These are phyloP conservation scores for Drosophila falleni DNA, from an alignment of 2,888 invertebrate genomes.

Conservation along the genomic window DNA sequence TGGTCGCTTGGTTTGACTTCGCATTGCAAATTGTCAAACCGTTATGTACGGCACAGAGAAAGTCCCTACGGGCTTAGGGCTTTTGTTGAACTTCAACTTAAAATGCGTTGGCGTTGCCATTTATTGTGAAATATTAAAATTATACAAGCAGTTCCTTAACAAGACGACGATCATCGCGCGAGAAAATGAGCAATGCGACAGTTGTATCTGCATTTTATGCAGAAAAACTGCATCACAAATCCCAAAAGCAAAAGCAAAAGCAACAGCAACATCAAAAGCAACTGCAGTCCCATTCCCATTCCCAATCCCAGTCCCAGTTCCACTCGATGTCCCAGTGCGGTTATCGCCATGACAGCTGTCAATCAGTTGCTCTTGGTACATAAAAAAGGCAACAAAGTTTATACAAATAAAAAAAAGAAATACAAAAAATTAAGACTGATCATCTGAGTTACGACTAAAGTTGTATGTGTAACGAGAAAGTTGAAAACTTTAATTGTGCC, in stretches of 20 bases:
- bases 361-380: constrained; percentile 54
- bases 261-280: neutral
- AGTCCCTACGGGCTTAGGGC: constrained; percentile 41
- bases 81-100: constrained; percentile 35
- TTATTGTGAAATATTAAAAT: constrained; percentile 79
- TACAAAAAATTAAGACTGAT: constrained; percentile 21
- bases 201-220: constrained; percentile 76
- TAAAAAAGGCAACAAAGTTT: constrained; percentile 10
- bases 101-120: constrained; percentile 71
- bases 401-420: neutral
- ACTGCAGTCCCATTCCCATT: constrained; percentile 16
- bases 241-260: constrained; percentile 22
- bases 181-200: constrained; percentile 75
- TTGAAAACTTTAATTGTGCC: constrained; percentile 67
- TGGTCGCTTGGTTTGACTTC: constrained; percentile 4
- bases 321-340: constrained; percentile 67
- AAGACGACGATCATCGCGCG: constrained; percentile 57
- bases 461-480: constrained; percentile 57
- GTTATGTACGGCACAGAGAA: constrained; percentile 64
- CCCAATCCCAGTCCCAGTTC: neutral
- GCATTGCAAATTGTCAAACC: constrained; percentile 78
- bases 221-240: constrained; percentile 41
- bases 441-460: constrained; percentile 24
- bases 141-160: constrained; percentile 67
- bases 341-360: constrained; percentile 82